phyloP scores from a whole-genome alignment of 1,140 invertebrate genomes.

The Periplaneta americana region DNA sequence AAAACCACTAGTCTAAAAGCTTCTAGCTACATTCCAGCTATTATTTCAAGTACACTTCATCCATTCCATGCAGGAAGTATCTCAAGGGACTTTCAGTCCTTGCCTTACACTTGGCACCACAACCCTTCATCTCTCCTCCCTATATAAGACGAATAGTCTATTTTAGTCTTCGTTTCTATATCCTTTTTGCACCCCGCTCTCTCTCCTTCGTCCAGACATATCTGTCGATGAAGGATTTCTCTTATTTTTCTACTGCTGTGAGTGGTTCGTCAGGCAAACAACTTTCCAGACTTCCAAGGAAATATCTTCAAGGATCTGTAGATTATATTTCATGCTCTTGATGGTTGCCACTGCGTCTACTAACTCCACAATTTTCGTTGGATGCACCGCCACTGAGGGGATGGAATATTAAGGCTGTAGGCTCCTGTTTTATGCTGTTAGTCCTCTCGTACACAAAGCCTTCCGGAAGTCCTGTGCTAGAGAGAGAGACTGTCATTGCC shows the following conservation, averaged over 20 bases:
- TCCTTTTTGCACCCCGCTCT: neutral
- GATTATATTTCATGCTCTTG: neutral
- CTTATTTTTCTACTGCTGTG: neutral
- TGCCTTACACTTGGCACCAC: neutral
- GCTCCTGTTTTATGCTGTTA: neutral
- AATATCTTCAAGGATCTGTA: neutral
- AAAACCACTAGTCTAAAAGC: neutral
- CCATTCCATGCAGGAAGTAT: neutral
- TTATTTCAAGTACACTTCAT: neutral
- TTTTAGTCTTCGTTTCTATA: neutral
- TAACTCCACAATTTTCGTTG: neutral
- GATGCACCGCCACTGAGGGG: neutral
- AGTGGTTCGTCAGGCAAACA: neutral
- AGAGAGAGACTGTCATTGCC: too few species aligned
- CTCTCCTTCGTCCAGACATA: neutral
- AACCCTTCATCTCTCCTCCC: neutral
- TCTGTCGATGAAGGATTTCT: neutral
- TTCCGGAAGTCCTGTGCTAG: too few species aligned
- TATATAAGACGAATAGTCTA: neutral
- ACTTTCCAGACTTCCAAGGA: neutral
- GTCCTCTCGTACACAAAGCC: too few species aligned
- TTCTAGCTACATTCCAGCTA: neutral
- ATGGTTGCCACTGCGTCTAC: neutral
- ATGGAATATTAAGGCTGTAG: neutral
- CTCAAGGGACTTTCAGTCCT: neutral